Conservation (phyloP, 2,888 invertebrate genomes). For the Andrena bicolor region DNA sequence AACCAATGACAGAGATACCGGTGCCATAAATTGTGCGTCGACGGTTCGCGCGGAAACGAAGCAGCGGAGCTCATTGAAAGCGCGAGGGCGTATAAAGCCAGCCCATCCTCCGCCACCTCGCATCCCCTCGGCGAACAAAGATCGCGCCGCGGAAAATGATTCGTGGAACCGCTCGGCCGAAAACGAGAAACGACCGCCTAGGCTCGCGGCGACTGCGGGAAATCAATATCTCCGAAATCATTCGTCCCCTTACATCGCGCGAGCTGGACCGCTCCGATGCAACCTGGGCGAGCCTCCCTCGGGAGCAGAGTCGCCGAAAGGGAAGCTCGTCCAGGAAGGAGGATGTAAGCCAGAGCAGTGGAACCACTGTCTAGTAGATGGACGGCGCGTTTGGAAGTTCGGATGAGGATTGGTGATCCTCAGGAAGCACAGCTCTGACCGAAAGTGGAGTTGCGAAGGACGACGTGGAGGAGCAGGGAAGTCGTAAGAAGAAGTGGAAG, state of each 20-base stretch:
- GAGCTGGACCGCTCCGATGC: background rate
- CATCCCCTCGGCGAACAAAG: background rate
- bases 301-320: background rate
- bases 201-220: background rate
- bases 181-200: background rate
- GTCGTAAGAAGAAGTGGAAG: slow-evolving; percentile 12
- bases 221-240: slow-evolving; percentile 43
- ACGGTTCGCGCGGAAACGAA: background rate
- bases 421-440: slow-evolving; percentile 21
- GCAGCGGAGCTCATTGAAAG: background rate
- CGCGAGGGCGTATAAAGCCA: background rate
- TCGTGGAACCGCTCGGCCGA: too few species aligned
- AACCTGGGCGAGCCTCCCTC: background rate
- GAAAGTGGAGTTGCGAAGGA: slow-evolving; percentile 2
- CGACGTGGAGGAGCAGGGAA: background rate
- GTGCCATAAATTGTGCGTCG: background rate
- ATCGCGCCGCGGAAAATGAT: background rate
- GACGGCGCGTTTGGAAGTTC: slow-evolving; percentile 47
- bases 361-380: background rate
- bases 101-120: background rate
- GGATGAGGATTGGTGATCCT: slow-evolving; percentile 55
- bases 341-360: background rate
- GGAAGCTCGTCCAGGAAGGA: background rate
- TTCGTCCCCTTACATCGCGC: slow-evolving; percentile 11
- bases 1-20: slow-evolving; percentile 15